Evolutionary conservation across 1,140 invertebrate genomes (phyloP).

Genomic region (Bombus impatiens): DNA sequence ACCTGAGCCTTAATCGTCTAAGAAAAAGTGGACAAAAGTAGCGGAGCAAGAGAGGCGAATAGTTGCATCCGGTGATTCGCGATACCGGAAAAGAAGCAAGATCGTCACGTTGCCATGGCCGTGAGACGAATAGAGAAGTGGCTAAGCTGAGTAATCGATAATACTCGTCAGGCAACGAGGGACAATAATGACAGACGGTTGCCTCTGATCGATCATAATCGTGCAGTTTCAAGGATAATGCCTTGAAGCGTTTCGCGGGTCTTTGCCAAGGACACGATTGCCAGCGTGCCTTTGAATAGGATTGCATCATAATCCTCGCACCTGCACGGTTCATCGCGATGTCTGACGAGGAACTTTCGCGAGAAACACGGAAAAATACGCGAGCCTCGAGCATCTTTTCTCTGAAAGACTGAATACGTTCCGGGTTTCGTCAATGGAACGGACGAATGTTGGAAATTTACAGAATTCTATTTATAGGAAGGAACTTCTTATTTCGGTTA

Average conservation of each 20-base stretch:
- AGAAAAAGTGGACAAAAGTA: neutral
- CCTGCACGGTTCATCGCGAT: neutral
- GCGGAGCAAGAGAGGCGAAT: neutral
- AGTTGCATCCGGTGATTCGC: neutral
- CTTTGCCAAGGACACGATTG: constrained; percentile 70
- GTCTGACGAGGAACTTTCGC: too few species aligned
- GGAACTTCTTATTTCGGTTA: too few species aligned
- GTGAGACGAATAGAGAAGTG: constrained; percentile 28
- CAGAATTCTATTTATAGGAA: too few species aligned
- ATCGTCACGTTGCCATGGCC: constrained; percentile 11
- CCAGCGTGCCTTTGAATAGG: neutral
- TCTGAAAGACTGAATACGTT: neutral
- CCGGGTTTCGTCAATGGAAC: too few species aligned
- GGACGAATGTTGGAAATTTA: too few species aligned
- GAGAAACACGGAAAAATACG: constrained; percentile 5
- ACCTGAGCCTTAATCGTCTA: neutral
- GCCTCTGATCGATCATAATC: constrained; percentile 56
- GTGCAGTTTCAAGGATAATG: constrained; percentile 61
- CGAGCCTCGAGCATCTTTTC: too few species aligned
- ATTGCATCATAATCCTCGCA: constrained; percentile 25
- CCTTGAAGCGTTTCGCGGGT: constrained; percentile 54
- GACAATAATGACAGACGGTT: constrained; percentile 20
- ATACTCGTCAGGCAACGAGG: constrained; percentile 2
- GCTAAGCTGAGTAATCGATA: constrained; percentile 39
- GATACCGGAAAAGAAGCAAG: constrained; percentile 10